A percentile compares a stretch with the other conserved stretches of the same genome.
phyloP scores from a whole-genome alignment of 2,888 invertebrate genomes.

The Coelopa pilipes region DNA sequence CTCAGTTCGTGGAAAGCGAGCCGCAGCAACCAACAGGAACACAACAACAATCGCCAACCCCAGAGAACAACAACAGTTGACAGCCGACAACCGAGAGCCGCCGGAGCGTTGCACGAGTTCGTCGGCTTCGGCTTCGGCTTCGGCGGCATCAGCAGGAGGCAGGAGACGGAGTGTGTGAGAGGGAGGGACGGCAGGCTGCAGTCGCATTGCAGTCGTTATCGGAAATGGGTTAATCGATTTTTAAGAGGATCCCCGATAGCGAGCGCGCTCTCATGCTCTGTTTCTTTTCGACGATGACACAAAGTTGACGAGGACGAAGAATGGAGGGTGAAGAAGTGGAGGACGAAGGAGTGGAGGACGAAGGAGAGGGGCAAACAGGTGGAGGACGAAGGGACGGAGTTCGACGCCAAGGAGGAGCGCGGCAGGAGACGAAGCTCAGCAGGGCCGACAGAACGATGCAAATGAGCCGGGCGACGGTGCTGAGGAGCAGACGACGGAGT shows the following conservation, averaged over 20 bases:
- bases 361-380: background rate
- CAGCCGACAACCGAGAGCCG: no score
- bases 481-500: no score
- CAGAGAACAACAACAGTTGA: no score
- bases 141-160: background rate
- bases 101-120: background rate
- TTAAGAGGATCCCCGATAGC: slow-evolving; percentile 61
- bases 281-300: slow-evolving; percentile 42
- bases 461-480: background rate
- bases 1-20: no score
- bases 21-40: no score
- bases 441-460: no score
- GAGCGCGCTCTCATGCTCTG: slow-evolving; percentile 61
- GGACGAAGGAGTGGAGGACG: background rate
- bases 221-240: slow-evolving; percentile 65
- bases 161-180: background rate
- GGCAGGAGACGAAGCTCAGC: no score
- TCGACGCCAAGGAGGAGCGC: no score
- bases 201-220: slow-evolving; percentile 62
- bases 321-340: background rate
- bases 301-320: background rate
- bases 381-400: no score
- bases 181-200: slow-evolving; percentile 31
- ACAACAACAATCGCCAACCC: no score
- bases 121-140: background rate